Percentiles rank a stretch among this genome's conserved stretches.
These are phyloP conservation scores for Grantiella picta DNA, from an alignment of 2,113 vertebrate genomes.

Conservation along the genomic window DNA sequence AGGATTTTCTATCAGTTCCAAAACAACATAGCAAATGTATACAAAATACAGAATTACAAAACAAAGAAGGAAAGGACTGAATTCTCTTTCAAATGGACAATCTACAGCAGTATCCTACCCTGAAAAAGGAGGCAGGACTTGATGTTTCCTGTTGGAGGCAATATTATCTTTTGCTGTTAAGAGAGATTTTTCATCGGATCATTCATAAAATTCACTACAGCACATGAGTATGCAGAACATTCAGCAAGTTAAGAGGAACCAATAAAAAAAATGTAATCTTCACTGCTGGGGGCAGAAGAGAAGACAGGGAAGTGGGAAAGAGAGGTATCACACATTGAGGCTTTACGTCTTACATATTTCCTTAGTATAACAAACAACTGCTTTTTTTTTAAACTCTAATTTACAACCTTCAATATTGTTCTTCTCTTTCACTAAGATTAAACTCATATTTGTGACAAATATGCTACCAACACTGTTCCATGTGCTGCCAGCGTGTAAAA, in stretches of 20 bases:
- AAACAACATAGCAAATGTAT: background rate
- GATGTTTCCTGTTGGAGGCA: background rate
- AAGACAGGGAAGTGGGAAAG: background rate
- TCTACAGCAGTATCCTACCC: background rate
- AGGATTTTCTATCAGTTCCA: background rate
- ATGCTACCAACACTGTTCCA: background rate
- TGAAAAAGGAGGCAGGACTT: background rate
- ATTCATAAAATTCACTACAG: background rate
- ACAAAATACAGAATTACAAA: background rate
- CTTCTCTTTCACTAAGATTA: slow-evolving; percentile 5
- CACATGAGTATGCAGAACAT: background rate
- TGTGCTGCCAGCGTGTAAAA: background rate
- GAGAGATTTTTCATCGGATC: background rate
- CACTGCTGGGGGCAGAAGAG: background rate
- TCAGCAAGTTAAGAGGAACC: background rate
- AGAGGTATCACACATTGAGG: background rate
- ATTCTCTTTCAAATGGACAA: background rate
- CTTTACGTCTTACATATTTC: background rate
- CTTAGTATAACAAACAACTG: background rate
- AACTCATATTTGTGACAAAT: slow-evolving; percentile 4
- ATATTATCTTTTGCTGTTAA: background rate
- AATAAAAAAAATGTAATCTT: slow-evolving; percentile 14
- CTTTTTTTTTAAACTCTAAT: background rate
- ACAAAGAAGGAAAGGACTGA: background rate
- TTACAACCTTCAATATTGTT: background rate